phyloP scores from a whole-genome alignment of 1,140 invertebrate species.

The Helicoverpa armigera region DNA sequence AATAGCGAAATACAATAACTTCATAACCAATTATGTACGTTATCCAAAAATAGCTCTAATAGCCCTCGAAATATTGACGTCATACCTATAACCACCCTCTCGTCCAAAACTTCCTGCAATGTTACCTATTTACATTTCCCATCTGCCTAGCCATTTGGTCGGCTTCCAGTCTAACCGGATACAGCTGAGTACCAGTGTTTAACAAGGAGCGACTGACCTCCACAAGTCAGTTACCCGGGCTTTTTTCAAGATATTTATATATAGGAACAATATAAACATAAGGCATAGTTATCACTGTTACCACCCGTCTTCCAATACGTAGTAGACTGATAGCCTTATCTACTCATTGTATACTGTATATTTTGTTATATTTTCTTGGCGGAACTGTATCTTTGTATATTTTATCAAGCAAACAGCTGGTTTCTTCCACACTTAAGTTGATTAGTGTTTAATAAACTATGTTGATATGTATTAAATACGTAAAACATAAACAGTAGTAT shows the following conservation, averaged over 20 bases:
- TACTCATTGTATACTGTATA: neutral
- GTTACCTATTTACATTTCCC: neutral
- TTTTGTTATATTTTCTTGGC: neutral
- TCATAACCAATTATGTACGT: neutral
- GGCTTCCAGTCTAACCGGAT: no score
- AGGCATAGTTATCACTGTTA: neutral
- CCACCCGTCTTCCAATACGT: neutral
- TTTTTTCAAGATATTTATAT: no score
- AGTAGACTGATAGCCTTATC: neutral
- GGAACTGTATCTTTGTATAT: neutral
- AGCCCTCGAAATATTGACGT: neutral
- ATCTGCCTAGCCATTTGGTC: no score
- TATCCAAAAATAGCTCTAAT: neutral
- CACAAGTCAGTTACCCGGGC: no score
- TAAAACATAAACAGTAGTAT: neutral
- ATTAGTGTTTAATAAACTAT: neutral
- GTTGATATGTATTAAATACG: neutral
- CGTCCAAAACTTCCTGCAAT: neutral
- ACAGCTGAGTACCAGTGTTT: no score
- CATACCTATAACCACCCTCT: neutral
- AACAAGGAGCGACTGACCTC: no score
- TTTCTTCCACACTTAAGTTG: neutral
- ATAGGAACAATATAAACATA: neutral
- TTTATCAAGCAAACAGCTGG: constrained; percentile 6
- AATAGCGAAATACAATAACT: neutral